Base-by-base conservation (phyloP, 2,113 vertebrate species). In the Chloebia gouldiae region DNA sequence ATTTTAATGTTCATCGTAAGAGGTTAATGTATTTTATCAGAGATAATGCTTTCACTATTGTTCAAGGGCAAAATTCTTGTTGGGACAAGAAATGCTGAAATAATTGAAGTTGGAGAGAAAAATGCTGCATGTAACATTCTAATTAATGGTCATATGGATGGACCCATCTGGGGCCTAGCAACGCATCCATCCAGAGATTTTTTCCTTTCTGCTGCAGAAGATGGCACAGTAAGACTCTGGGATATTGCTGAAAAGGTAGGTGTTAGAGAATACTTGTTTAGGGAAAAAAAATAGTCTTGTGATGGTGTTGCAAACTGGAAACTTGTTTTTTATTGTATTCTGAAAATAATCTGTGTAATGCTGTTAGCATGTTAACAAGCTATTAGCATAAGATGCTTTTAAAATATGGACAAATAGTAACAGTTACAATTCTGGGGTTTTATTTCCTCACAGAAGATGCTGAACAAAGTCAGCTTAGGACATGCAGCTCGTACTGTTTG, bases 31-130 rank as follows among this genome's bases (percentile, higher is more conserved):
- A 15, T 71, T 44, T 24, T 21, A 71, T 51, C 65, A 53, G 78
- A 61, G 51, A 25, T 71, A 44, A 63, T 66, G 76, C 37, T 93
- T 66, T 82, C 39, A 9, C 65, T 93, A 27, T 68, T 96, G 24
- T 92, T 93, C 81, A 89, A 99, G 99, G 99, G 99, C 80, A 99
- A 99, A 96, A 99, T 99, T 96, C 97, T 99, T 0, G 99, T 99
- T 89, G 99, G 99, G 47, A 99, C 99, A 78, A 98, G 98, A 81
- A 99, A 99, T 72, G 99, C 99, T 5, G 99, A 99, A 98, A 99
- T 99, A 83, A 99, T 99, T 16, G 99, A 99, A 96, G 99, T 99
- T 70, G 99, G 99, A 91, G 99, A 99, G 97, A 99, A 99, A 96
- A 99, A 99, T 23, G 99, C 99, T 82, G 99, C 98, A 2, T 99